Evolutionary conservation across 2,888 invertebrate species (phyloP), one percentile per base, ranked within the genome.

Genomic region (Chloroclysta siterata): DNA sequence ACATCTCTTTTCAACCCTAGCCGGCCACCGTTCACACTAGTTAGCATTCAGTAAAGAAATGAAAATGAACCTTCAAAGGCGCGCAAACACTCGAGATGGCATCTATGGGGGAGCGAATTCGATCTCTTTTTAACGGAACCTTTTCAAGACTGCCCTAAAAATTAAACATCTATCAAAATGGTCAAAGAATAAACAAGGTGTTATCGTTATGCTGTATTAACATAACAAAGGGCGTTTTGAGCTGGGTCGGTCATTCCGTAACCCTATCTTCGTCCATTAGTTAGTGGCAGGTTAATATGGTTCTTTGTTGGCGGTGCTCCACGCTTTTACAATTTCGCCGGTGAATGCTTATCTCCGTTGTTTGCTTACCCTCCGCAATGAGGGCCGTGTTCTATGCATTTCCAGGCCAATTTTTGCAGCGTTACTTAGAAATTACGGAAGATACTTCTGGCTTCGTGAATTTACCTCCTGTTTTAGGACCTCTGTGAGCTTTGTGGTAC

Each of bases 311-410:
- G 76, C 65, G 72, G 71, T 78, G 75, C 86, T 81, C 81, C 53
- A 66, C 77, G 82, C 83, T 85, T 87, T 89, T 81, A 90, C 88
- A 89, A 89, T 89, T 89, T 87, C 71, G 79, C 83, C 80, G 15
- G 78, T 91, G 89, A 92, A 91, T 90, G 85, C 89, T 89, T 88
- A 89, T 89, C 90, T 88, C 81, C 80, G 74, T 74, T 90, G 89
- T 90, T 90, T 91, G 87, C 86, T 79, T 78, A 77, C 82, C 73
- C 74, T 75, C n/a, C 77, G 74, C 72, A 87, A 74, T 72, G 87
- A 88, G 84, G 84, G 82, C 80, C 80, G 71, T 60, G 68, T 69
- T 64, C 66, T 61, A 67, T 66, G 72, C 33, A 55, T 57, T 73
- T 77, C 76, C 74, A 79, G 74, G 81, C 77, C 82, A 87, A 78